Base-by-base conservation (phyloP, 2,113 vertebrate genomes). In the Baryphthengus martii region DNA sequence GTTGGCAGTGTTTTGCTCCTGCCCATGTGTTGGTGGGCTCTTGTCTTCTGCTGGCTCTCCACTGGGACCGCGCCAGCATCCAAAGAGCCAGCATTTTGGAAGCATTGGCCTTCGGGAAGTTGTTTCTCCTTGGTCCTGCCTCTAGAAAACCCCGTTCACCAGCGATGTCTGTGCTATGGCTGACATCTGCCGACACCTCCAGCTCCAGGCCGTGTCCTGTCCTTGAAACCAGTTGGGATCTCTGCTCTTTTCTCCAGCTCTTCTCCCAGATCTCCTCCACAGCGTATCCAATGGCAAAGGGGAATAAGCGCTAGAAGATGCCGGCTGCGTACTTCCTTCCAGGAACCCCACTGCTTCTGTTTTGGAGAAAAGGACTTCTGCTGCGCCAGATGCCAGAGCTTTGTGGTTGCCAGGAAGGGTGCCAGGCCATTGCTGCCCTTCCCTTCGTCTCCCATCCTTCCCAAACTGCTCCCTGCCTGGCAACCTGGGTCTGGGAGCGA, bases 151-250 rank as follows among this genome's bases (percentile, higher is more conserved):
- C 26, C 24, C 16, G n/a, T 65, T 58, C 1, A 1, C 25, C 37
- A 11, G 82, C 4, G 3, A 10, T 42, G 47, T 37, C 63, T 2
- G 0, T 39, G 47, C 49, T 1, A 4, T 6, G 35, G 58, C 42
- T 71, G 56, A 49, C 33, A 15, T 39, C 50, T 21, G 28, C 66
- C 26, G 2, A 37, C 1, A 1, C 39, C 3, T 70, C 33, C 56
- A 2, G 3, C 39, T 42, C 39, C 5, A 0, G 26, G 45, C 29
- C 11, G 1, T 1, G 0, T 53, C 47, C 45, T 20, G 14, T 45
- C 73, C 71, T 70, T 40, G 45, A 52, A 74, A 7, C 17, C 9
- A 5, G 44, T n/a, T 1, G 3, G 23, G 39, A 47, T 18, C 35
- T 44, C 19, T 12, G 40, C 65, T 89, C 18, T 17, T 40, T 19